These are phyloP conservation scores for Orchesella flavescens DNA, from an alignment of 2,888 invertebrate species.

Conservation along the genomic window DNA sequence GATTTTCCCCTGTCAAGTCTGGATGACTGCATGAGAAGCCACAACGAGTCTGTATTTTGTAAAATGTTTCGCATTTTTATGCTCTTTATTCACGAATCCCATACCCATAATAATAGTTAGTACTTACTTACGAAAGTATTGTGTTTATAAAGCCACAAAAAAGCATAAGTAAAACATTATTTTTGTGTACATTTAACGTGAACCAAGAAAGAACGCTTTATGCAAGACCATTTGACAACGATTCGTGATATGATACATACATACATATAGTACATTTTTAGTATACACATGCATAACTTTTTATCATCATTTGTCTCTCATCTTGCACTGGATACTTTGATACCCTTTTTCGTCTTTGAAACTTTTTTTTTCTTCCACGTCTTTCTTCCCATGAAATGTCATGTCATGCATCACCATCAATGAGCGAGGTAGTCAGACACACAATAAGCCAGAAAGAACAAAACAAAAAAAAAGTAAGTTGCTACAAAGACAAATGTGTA, in stretches of 20 bases:
- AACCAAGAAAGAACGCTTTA: not conserved
- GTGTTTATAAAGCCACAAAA: not conserved
- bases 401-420: constrained; percentile 37
- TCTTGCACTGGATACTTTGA: not conserved
- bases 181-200: constrained; percentile 14
- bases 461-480: not conserved
- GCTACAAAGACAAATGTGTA: not conserved
- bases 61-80: no score
- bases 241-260: not conserved
- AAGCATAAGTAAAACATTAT: constrained; percentile 26
- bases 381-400: constrained; percentile 36
- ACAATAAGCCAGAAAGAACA: constrained; percentile 16
- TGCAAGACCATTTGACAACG: not conserved
- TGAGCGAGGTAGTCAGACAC: constrained; percentile 8
- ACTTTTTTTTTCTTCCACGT: constrained; percentile 1
- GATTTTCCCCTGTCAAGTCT: no score
- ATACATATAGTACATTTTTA: not conserved
- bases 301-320: not conserved
- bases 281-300: not conserved
- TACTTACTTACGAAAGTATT: constrained; percentile 2
- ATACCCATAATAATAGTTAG: not conserved
- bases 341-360: not conserved
- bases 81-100: no score
- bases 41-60: no score
- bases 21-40: no score